Evolutionary conservation across 30 jellyfish, hydroid and myxozoan genomes (phyloP).

Genomic region (Hydra vulgaris): DNA sequence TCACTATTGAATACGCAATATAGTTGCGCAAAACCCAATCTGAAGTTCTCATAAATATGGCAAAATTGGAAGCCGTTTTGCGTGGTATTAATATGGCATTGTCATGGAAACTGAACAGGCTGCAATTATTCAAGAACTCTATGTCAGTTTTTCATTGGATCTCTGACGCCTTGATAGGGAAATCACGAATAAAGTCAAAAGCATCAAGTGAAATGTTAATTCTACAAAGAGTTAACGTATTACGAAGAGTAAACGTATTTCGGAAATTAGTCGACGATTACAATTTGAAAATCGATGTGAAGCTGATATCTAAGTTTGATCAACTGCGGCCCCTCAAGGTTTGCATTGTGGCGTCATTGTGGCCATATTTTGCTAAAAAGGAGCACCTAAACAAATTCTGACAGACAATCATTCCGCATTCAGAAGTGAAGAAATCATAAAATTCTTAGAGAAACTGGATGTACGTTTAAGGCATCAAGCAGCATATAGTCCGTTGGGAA

Average conservation of each 20-base stretch:
- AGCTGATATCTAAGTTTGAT: background rate
- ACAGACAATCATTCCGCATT: background rate
- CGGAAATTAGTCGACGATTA: background rate
- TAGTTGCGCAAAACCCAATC: background rate
- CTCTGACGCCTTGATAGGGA: background rate
- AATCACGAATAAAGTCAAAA: background rate
- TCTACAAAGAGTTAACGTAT: background rate
- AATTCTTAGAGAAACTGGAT: background rate
- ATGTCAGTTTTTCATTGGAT: background rate
- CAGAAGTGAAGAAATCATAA: background rate
- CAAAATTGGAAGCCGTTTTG: background rate
- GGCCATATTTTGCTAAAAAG: no score
- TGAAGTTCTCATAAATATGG: background rate
- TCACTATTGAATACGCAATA: background rate
- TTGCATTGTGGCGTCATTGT: no score
- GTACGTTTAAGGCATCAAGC: background rate
- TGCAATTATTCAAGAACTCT: background rate
- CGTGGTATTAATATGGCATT: background rate
- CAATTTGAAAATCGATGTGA: background rate
- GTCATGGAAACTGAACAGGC: background rate
- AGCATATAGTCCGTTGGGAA: no score
- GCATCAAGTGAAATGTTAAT: background rate
- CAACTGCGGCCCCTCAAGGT: no score
- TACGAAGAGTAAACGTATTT: no score
- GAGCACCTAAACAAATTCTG: background rate